These are phyloP conservation scores for Sebastiscus albofasciatus DNA, from an alignment of 2,797 vertebrate genomes.

Conservation along the genomic window DNA sequence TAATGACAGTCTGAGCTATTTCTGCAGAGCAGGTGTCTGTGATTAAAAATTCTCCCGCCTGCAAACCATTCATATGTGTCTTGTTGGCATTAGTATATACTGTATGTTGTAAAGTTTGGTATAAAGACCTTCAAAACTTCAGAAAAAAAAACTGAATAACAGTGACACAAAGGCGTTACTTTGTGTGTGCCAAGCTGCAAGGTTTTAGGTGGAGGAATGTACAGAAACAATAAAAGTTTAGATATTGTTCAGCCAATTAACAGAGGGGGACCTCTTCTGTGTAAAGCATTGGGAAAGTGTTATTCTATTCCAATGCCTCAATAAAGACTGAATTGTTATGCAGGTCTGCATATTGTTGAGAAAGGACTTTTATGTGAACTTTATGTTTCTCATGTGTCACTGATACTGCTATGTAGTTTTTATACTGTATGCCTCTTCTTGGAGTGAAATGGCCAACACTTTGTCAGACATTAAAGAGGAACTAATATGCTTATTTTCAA, in stretches of 20 bases:
- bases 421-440: slow-evolving; percentile 29
- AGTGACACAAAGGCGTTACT: slow-evolving; percentile 78
- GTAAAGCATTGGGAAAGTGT: slow-evolving; percentile 55
- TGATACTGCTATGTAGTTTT: slow-evolving; percentile 54
- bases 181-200: slow-evolving; percentile 69
- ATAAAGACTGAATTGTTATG: slow-evolving; percentile 64
- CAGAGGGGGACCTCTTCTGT: slow-evolving; percentile 49
- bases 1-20: slow-evolving; percentile 61
- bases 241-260: slow-evolving; percentile 78
- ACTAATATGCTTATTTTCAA: neutral
- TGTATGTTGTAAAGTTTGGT: slow-evolving; percentile 69
- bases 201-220: slow-evolving; percentile 65
- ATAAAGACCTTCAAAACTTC: slow-evolving; percentile 68
- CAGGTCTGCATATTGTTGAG: slow-evolving; percentile 46
- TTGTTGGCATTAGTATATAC: slow-evolving; percentile 66
- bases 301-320: slow-evolving; percentile 57
- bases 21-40: slow-evolving; percentile 78
- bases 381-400: slow-evolving; percentile 45
- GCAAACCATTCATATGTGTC: slow-evolving; percentile 74
- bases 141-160: slow-evolving; percentile 62
- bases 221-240: slow-evolving; percentile 78
- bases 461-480: slow-evolving; percentile 23
- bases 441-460: slow-evolving; percentile 17
- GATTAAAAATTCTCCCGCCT: slow-evolving; percentile 77
- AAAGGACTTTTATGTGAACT: slow-evolving; percentile 45